A percentile compares a stretch with the other conserved stretches of the same genome.
Evolutionary conservation across 2,113 vertebrate genomes (phyloP).

Genomic region (Piprites chloris): DNA sequence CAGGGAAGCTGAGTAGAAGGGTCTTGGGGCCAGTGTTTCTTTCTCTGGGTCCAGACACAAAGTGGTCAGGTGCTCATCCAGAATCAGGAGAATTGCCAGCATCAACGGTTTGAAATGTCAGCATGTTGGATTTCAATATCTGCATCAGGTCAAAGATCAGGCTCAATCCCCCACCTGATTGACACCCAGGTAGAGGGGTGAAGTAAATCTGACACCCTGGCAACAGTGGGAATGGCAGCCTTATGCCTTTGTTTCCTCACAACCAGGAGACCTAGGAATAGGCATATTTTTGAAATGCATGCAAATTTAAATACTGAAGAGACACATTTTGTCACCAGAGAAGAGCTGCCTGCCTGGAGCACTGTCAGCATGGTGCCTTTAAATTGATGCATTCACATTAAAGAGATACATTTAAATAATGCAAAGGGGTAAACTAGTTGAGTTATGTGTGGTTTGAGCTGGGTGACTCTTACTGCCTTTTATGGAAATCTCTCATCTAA

Average conservation of each 20-base stretch:
- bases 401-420: slow-evolving; percentile 61
- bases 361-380: background rate
- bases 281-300: background rate
- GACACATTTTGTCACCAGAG: background rate
- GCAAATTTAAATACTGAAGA: background rate
- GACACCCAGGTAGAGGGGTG: background rate
- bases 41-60: background rate
- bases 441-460: slow-evolving; percentile 61
- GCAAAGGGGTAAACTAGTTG: slow-evolving; percentile 57
- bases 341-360: background rate
- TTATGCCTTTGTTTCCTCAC: background rate
- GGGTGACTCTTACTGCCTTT: slow-evolving; percentile 59
- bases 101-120: background rate
- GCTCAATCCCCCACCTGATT: background rate
- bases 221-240: background rate
- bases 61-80: background rate
- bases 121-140: background rate
- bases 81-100: background rate
- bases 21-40: fast-evolving
- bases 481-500: slow-evolving; percentile 59
- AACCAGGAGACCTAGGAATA: background rate
- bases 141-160: background rate
- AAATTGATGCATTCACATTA: slow-evolving; percentile 44
- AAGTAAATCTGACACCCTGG: background rate
- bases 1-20: background rate